Percentiles rank a stretch among this genome's conserved stretches.
phyloP scores from a whole-genome alignment of 2,888 invertebrate species.

The Xestoiulus laeticollis region DNA sequence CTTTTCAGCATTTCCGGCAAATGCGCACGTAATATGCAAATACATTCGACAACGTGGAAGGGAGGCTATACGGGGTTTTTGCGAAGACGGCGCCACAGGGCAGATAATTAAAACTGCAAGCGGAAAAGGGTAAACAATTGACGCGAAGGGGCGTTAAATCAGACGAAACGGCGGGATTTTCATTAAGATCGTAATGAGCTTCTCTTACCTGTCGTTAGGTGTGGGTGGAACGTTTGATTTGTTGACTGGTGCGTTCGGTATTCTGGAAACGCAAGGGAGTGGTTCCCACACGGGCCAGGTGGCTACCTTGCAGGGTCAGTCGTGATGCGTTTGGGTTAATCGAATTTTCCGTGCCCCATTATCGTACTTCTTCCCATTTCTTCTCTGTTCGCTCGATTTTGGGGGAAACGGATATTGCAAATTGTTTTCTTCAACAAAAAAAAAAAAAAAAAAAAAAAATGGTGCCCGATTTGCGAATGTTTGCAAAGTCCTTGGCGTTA shows the following conservation, averaged over 20 bases:
- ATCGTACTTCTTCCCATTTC: background rate
- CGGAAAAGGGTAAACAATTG: conserved; percentile 25
- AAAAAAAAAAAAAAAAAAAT: too few species aligned
- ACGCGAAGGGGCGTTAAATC: conserved; percentile 19
- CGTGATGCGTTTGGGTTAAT: conserved; percentile 20
- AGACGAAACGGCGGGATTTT: background rate
- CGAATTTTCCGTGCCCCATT: conserved; percentile 26
- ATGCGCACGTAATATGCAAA: background rate
- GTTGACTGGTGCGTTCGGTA: background rate
- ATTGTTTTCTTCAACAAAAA: background rate
- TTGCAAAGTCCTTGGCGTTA: background rate
- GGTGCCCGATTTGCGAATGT: too few species aligned
- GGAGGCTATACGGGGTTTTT: background rate
- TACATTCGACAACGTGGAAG: background rate
- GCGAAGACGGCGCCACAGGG: background rate
- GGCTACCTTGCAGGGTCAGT: conserved; percentile 18
- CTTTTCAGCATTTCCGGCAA: background rate
- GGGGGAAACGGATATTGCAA: background rate
- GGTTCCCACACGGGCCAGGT: conserved; percentile 26
- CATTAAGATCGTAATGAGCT: conserved; percentile 26
- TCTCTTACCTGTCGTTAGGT: conserved; percentile 20
- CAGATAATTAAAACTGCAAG: background rate
- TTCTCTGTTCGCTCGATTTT: background rate
- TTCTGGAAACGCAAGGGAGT: background rate
- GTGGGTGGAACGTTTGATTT: conserved; percentile 11